phyloP scores from a whole-genome alignment of 2,888 invertebrate genomes.

The Caenorhabditis panamensis region DNA sequence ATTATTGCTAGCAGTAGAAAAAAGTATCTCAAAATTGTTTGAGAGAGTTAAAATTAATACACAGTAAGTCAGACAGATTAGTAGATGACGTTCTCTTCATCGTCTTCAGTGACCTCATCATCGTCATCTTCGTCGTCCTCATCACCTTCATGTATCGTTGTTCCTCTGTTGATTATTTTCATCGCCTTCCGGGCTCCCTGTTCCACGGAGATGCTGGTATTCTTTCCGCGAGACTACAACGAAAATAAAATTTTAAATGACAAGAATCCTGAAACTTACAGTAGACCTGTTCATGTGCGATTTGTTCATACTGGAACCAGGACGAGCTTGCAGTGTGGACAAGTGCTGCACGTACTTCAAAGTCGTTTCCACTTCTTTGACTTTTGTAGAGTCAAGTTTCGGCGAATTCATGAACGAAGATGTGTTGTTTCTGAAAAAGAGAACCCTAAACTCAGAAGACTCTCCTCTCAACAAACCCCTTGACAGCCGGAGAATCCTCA shows the following conservation, averaged over 20 bases:
- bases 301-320: constrained; percentile 34
- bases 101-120: constrained; percentile 6
- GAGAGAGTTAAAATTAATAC: background rate
- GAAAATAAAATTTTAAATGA: background rate
- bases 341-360: constrained; percentile 42
- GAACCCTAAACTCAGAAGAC: too few species aligned
- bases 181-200: constrained; percentile 42
- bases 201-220: constrained; percentile 38
- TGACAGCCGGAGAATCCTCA: constrained; percentile 42
- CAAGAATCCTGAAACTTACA: background rate
- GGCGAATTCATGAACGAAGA: constrained; percentile 32
- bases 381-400: constrained; percentile 35
- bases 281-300: constrained; percentile 15
- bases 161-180: constrained; percentile 43
- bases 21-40: background rate
- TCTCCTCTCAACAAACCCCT: background rate
- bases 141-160: constrained; percentile 28
- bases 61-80: background rate
- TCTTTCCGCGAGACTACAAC: constrained; percentile 38
- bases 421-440: constrained; percentile 32
- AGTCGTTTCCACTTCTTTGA: constrained; percentile 39
- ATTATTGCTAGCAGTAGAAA: background rate
- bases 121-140: constrained; percentile 14
- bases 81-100: constrained; percentile 6
- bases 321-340: constrained; percentile 37